A percentile compares a stretch with the other conserved stretches of the same genome.
Evolutionary conservation across 2,797 vertebrate species (phyloP).

Genomic region (Gallinago solitaria): DNA sequence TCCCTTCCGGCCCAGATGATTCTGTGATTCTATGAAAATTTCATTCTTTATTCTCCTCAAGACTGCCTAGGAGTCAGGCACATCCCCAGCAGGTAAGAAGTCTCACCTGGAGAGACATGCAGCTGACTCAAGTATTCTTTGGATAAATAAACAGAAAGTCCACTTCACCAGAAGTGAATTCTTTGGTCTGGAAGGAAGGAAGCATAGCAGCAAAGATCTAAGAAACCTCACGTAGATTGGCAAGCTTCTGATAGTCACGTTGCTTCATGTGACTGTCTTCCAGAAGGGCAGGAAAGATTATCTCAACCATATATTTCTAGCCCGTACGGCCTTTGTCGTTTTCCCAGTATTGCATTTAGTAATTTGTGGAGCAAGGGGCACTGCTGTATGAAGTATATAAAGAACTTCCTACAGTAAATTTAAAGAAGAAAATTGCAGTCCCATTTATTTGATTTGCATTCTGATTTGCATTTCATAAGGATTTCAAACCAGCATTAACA

Average conservation of each 20-base stretch:
- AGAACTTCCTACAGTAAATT: neutral
- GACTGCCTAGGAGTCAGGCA: neutral
- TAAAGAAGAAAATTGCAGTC: neutral
- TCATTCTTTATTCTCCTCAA: neutral
- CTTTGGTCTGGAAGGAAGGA: neutral
- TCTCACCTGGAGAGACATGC: neutral
- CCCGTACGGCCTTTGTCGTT: neutral
- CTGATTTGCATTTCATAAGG: neutral
- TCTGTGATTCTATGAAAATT: neutral
- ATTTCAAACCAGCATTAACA: neutral
- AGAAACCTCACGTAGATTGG: neutral
- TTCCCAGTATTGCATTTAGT: neutral
- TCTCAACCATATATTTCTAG: neutral
- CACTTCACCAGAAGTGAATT: neutral
- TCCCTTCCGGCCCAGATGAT: no score
- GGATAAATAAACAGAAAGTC: neutral
- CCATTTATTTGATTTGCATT: slow-evolving; percentile 3
- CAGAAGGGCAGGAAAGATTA: neutral
- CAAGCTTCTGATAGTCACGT: neutral
- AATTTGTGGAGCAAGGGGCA: neutral
- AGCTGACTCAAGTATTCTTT: neutral
- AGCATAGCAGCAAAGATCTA: neutral
- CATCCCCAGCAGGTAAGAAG: neutral
- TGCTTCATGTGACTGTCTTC: neutral
- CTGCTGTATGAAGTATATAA: neutral